Evolutionary conservation across 1,140 invertebrate species (phyloP).

Genomic region (Arctopsyche grandis): DNA sequence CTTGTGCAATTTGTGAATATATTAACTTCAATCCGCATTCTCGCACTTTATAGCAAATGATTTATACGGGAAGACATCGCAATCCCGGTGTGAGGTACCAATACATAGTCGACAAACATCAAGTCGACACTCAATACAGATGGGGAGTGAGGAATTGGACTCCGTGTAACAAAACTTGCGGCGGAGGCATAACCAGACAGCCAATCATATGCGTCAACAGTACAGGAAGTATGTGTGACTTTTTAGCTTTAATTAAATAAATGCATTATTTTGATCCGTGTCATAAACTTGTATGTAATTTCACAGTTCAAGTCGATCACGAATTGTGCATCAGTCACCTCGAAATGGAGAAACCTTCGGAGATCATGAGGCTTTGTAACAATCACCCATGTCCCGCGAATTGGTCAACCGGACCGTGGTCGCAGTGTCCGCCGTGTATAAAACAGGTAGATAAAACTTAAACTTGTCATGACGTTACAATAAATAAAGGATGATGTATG

Average conservation of each 20-base stretch:
- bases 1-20: too few species aligned
- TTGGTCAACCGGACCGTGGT: conserved; percentile 87
- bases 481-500: not conserved
- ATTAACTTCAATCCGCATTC: too few species aligned
- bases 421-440: conserved; percentile 72
- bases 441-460: conserved; percentile 41
- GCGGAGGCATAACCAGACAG: conserved; percentile 74
- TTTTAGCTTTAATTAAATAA: not conserved
- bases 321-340: conserved; percentile 71
- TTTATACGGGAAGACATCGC: conserved; percentile 79
- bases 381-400: conserved; percentile 77
- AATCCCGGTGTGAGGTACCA: conserved; percentile 86
- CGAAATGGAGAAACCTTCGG: conserved; percentile 70
- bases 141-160: conserved; percentile 85
- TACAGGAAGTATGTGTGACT: conserved; percentile 63
- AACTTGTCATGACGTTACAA: too few species aligned
- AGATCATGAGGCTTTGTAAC: conserved; percentile 73
- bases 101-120: conserved; percentile 70
- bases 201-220: conserved; percentile 74
- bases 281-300: not conserved
- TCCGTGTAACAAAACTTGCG: conserved; percentile 81
- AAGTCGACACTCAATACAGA: conserved; percentile 61
- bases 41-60: conserved; percentile 71
- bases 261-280: not conserved
- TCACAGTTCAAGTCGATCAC: conserved; percentile 70